phyloP scores from a whole-genome alignment of 64 coral and sea anemone species.

The Montipora sp. region DNA sequence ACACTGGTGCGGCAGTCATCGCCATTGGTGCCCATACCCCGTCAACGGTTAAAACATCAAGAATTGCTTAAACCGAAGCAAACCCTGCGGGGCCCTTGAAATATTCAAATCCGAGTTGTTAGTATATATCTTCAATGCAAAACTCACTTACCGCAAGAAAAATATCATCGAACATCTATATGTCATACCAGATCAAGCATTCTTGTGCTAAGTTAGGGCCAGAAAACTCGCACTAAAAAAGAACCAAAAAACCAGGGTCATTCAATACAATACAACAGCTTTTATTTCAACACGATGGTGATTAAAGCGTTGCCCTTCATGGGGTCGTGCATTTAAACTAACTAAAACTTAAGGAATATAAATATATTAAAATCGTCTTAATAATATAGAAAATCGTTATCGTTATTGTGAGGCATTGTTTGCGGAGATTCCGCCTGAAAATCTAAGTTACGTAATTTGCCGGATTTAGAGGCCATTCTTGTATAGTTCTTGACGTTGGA shows the following conservation, averaged over 20 bases:
- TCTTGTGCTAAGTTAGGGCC: slow-evolving; percentile 68
- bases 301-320: too few relatives aligned
- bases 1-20: slow-evolving; percentile 75
- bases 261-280: not conserved
- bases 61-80: slow-evolving; percentile 13
- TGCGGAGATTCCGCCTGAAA: too few relatives aligned
- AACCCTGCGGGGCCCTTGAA: slow-evolving; percentile 65
- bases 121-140: slow-evolving; percentile 43
- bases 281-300: too few relatives aligned
- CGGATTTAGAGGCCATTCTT: too few relatives aligned
- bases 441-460: too few relatives aligned
- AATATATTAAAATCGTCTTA: too few relatives aligned
- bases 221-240: slow-evolving; percentile 9
- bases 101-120: slow-evolving; percentile 67
- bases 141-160: slow-evolving; percentile 47
- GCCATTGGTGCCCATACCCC: slow-evolving; percentile 39
- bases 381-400: too few relatives aligned
- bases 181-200: slow-evolving; percentile 56
- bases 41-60: slow-evolving; percentile 54
- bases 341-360: too few relatives aligned
- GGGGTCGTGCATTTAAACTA: too few relatives aligned
- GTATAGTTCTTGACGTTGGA: too few relatives aligned
- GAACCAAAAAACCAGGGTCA: slow-evolving; percentile 48
- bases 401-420: too few relatives aligned
- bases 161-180: slow-evolving; percentile 28